Evolutionary conservation across 1,140 invertebrate genomes (phyloP), one percentile per base, ranked within the genome.

Genomic region (Samia ricini): DNA sequence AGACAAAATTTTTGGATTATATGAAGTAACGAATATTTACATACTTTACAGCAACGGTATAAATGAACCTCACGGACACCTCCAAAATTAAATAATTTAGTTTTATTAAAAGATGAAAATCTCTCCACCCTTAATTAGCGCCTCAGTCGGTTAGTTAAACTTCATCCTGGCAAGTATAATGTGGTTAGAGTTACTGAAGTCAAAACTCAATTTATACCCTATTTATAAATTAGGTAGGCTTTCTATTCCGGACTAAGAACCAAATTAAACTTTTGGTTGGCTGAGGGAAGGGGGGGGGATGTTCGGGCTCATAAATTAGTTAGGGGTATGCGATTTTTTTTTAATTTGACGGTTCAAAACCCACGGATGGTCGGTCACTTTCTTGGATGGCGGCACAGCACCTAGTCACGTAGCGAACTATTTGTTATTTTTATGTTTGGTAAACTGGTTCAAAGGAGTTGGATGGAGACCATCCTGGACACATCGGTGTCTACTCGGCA

Each of bases 21-120:
- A 7, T 56, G 55, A 24, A 22, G 33, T 22, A 3, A n/a, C 6
- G 55, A 56, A 18, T 56, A 56, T 18, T n/a, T 56, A 7, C 23
- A 18, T 29, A 22, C 19, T n/a, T 21, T 56, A 8, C 55, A 56
- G 23, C 22, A 56, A 29, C 55, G 55, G n/a, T 12, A 69, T 71
- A 19, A 70, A 62, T 21, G 69, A 73, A 15, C 65, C 54, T 20
- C 71, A 66, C 19, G 84, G 77, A 24, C 33, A 1, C 36, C 42
- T n/a, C 20, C 51, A 10, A 57, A 60, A 24, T 7, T 64, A 1
- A 49, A 58, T 61, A 58, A 63, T 60, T 12, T 68, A 8, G 66
- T 68, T 2, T 7, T 68, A 21, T 42, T 66, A n/a, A 56, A 62
- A 18, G 56, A 62, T 33, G 58, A 68, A 1, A 50, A 56, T 19